These are phyloP conservation scores for Agelas oroides DNA, from an alignment of 37 sponge, comb jelly and placozoan species.

Conservation along the genomic window DNA sequence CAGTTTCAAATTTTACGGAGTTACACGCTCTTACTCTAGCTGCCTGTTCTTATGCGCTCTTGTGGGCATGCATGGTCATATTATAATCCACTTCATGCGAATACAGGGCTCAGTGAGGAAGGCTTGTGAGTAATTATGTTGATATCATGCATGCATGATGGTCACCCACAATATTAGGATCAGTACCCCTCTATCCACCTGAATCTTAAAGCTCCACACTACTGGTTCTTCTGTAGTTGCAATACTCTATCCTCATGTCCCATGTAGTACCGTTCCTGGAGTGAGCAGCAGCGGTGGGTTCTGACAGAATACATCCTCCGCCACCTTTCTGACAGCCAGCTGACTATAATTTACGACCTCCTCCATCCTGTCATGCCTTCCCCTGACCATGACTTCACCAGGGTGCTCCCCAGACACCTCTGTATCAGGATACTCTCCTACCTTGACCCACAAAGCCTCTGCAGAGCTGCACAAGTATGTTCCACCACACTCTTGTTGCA, in stretches of 20 bases:
- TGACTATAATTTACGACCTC: constrained; percentile 41
- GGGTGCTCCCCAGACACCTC: constrained; percentile 47
- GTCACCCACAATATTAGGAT: too few species aligned
- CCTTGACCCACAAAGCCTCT: constrained; percentile 64
- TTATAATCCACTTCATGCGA: too few species aligned
- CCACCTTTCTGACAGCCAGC: constrained; percentile 38
- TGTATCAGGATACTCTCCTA: constrained; percentile 64
- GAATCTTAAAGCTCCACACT: too few species aligned
- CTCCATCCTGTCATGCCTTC: constrained; percentile 38
- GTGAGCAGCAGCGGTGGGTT: constrained; percentile 53
- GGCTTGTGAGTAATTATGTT: too few species aligned
- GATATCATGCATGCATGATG: too few species aligned
- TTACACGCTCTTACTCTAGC: too few species aligned
- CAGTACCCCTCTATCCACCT: too few species aligned
- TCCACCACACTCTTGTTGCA: background rate
- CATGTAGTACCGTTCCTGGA: constrained; percentile 67
- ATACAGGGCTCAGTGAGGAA: too few species aligned
- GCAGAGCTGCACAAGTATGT: constrained; percentile 78
- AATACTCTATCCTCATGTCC: background rate
- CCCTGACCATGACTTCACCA: constrained; percentile 61
- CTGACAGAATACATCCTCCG: constrained; percentile 48
- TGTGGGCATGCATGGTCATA: too few species aligned
- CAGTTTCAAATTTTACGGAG: too few species aligned
- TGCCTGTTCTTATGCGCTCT: too few species aligned
- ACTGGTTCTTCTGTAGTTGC: background rate